Evolutionary conservation across 2,113 vertebrate genomes (phyloP).

Genomic region (Gulo gulo): DNA sequence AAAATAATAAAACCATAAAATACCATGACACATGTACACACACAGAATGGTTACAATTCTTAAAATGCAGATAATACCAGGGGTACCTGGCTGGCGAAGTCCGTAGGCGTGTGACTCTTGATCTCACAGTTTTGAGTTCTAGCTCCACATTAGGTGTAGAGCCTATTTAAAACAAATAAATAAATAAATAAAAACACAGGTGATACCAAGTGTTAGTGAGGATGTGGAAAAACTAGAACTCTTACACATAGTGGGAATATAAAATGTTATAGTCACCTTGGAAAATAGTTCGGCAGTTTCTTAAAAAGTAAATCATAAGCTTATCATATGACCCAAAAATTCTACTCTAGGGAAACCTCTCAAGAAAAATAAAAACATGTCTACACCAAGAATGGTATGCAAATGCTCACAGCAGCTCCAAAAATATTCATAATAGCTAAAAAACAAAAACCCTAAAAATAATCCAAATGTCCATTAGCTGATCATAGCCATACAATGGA

Average conservation of each 20-base stretch:
- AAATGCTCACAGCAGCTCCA: background rate
- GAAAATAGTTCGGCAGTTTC: background rate
- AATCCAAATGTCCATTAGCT: background rate
- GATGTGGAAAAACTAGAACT: background rate
- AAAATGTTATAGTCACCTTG: background rate
- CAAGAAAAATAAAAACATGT: background rate
- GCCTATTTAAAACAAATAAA: background rate
- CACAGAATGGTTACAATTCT: background rate
- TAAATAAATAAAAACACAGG: background rate
- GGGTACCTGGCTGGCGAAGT: background rate
- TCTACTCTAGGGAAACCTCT: background rate
- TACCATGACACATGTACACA: background rate
- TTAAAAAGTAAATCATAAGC: background rate
- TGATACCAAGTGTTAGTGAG: background rate
- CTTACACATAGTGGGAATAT: background rate
- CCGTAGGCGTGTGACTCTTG: background rate
- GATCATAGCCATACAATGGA: background rate
- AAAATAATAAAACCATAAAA: background rate
- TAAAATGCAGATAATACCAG: background rate
- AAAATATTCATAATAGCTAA: conserved; percentile 31
- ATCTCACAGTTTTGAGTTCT: background rate
- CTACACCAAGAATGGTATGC: background rate
- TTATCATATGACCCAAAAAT: background rate
- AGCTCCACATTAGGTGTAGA: background rate
- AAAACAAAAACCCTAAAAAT: background rate